Evolutionary conservation across 2,888 invertebrate species (phyloP).

Genomic region (Dasypogon diadema): DNA sequence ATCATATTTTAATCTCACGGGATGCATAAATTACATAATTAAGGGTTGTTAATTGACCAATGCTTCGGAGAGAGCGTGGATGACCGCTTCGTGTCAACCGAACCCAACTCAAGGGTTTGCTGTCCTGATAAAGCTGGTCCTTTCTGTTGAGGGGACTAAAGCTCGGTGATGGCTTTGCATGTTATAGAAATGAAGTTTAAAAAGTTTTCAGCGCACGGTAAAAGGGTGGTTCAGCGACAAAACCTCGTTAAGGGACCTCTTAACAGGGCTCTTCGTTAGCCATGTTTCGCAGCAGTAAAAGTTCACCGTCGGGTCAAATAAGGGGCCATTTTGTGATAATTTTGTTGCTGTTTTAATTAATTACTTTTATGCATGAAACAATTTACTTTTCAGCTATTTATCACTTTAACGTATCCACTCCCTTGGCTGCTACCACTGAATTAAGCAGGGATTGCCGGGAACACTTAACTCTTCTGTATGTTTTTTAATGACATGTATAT

Average conservation of each 20-base stretch:
- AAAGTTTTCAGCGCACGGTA: not conserved
- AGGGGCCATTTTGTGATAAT: not conserved
- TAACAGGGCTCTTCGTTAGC: not conserved
- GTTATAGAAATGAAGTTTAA: not conserved
- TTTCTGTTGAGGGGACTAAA: not conserved
- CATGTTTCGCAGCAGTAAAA: not conserved
- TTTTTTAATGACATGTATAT: too few species aligned
- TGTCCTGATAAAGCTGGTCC: not conserved
- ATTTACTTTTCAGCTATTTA: slow-evolving; percentile 55
- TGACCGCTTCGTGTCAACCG: slow-evolving; percentile 44
- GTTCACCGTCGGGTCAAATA: slow-evolving; percentile 23
- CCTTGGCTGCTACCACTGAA: slow-evolving; percentile 18
- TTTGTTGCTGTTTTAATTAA: slow-evolving; percentile 52
- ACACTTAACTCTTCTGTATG: not conserved
- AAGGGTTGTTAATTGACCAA: slow-evolving; percentile 45
- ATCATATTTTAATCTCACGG: slow-evolving; percentile 45
- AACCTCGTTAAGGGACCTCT: not conserved
- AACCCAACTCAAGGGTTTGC: not conserved
- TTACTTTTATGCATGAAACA: slow-evolving; percentile 56
- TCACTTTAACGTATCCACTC: slow-evolving; percentile 50
- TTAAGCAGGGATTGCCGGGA: slow-evolving; percentile 17
- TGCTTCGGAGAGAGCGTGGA: slow-evolving; percentile 5
- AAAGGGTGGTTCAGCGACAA: slow-evolving; percentile 25
- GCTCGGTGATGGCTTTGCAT: not conserved
- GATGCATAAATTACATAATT: slow-evolving; percentile 46